A percentile compares a stretch with the other conserved stretches of the same genome.
These are phyloP conservation scores for Fulmarus glacialis DNA, from an alignment of 2,113 vertebrate genomes.

Conservation along the genomic window DNA sequence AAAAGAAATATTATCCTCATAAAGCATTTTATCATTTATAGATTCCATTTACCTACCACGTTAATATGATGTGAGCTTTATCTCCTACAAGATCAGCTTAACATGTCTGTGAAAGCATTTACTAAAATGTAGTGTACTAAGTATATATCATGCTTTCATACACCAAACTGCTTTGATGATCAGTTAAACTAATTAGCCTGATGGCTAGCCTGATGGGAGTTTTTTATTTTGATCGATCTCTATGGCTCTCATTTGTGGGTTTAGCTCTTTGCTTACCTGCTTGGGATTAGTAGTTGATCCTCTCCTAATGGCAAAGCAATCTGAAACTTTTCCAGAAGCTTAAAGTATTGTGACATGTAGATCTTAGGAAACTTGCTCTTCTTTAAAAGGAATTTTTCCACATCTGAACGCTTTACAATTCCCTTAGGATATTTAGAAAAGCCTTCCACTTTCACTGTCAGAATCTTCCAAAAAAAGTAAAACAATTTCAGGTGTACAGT, in stretches of 20 bases:
- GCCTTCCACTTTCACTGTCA: conserved; percentile 81
- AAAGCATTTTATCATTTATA: background rate
- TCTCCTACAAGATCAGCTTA: background rate
- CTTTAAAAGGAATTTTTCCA: conserved; percentile 87
- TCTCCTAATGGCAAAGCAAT: conserved; percentile 91
- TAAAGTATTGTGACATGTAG: conserved; percentile 89
- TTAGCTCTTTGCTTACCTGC: conserved; percentile 80
- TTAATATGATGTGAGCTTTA: background rate
- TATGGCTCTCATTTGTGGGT: background rate
- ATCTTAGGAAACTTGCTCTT: conserved; percentile 87
- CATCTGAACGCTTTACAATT: conserved; percentile 83
- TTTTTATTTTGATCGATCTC: background rate
- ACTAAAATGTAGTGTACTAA: background rate
- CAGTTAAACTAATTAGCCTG: background rate
- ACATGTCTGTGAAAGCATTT: background rate
- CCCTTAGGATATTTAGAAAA: conserved; percentile 83
- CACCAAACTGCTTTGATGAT: background rate
- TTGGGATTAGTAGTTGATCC: conserved; percentile 90
- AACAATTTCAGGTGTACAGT: background rate
- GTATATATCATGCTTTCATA: background rate
- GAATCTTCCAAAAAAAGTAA: conserved; percentile 72
- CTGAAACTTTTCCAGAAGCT: conserved; percentile 94
- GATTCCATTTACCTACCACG: background rate
- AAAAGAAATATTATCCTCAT: background rate
- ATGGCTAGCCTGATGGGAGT: background rate